A percentile compares a stretch with the other conserved stretches of the same genome.
Evolutionary conservation across 2,888 invertebrate species (phyloP).

Genomic region (Ypsolopha sequella): DNA sequence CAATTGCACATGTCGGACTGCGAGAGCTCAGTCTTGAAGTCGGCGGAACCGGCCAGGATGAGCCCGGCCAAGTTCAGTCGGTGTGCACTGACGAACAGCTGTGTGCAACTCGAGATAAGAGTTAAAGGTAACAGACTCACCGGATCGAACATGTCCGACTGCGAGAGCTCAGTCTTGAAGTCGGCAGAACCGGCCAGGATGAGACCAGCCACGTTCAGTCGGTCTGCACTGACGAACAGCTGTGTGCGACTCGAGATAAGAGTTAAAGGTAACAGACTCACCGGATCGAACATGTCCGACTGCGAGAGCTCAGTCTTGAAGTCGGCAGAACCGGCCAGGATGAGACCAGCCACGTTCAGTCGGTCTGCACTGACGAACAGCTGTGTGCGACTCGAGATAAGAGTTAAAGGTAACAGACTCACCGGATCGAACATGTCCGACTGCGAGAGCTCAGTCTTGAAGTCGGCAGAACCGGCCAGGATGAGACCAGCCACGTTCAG

Average conservation of each 20-base stretch:
- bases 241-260: constrained; percentile 74
- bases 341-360: constrained; percentile 97
- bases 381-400: constrained; percentile 78
- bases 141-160: constrained; percentile 98
- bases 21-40: constrained; percentile 99
- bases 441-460: constrained; percentile 99
- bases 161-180: constrained; percentile 99
- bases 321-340: constrained; percentile 98
- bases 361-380: constrained; percentile 98
- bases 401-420: constrained; percentile 40
- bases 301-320: constrained; percentile 99
- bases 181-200: constrained; percentile 99
- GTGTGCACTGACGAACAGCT: constrained; percentile 97
- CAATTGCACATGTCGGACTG: constrained; percentile 99
- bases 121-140: constrained; percentile 40
- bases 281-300: constrained; percentile 97
- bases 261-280: constrained; percentile 25
- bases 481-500: constrained; percentile 98
- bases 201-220: constrained; percentile 96
- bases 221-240: constrained; percentile 69
- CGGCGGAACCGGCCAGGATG: constrained; percentile 98
- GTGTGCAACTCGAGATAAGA: constrained; percentile 77
- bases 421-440: constrained; percentile 99
- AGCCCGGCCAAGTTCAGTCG: constrained; percentile 97
- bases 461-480: constrained; percentile 98